Conservation (phyloP, 1,140 invertebrate species). For the Heliothis virescens region DNA sequence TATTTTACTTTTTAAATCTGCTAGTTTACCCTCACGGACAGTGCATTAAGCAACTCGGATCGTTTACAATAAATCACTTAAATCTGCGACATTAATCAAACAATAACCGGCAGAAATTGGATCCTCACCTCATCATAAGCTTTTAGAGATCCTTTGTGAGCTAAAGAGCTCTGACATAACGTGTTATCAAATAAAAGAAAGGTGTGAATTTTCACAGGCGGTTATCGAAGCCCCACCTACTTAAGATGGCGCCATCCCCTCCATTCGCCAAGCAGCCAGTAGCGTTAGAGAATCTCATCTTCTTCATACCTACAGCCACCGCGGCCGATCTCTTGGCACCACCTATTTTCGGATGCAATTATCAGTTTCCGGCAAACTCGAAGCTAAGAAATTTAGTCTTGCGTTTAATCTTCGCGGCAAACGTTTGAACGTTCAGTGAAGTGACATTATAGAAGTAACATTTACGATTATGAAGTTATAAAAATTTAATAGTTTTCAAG, state of each 20-base stretch:
- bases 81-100: constrained; percentile 79
- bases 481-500: constrained; percentile 30
- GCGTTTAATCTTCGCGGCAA: constrained; percentile 41
- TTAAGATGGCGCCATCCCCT: constrained; percentile 83
- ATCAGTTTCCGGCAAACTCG: constrained; percentile 65
- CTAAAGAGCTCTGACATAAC: constrained; percentile 83
- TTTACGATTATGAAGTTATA: constrained; percentile 48
- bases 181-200: constrained; percentile 86
- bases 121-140: constrained; percentile 79
- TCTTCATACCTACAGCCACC: constrained; percentile 77
- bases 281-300: constrained; percentile 70
- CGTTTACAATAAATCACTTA: constrained; percentile 70
- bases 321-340: constrained; percentile 64
- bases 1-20: not conserved
- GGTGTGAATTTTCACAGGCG: constrained; percentile 85
- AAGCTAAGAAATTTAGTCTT: constrained; percentile 59
- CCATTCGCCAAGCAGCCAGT: constrained; percentile 73
- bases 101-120: constrained; percentile 76
- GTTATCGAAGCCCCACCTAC: constrained; percentile 77
- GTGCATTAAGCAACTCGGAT: constrained; percentile 52
- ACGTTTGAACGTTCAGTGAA: constrained; percentile 18
- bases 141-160: constrained; percentile 83
- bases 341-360: constrained; percentile 85
- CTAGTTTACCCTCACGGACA: constrained; percentile 42
- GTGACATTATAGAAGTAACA: constrained; percentile 13